These are phyloP conservation scores for Chloroclystis v-ata DNA, from an alignment of 2,888 invertebrate species.

Conservation along the genomic window DNA sequence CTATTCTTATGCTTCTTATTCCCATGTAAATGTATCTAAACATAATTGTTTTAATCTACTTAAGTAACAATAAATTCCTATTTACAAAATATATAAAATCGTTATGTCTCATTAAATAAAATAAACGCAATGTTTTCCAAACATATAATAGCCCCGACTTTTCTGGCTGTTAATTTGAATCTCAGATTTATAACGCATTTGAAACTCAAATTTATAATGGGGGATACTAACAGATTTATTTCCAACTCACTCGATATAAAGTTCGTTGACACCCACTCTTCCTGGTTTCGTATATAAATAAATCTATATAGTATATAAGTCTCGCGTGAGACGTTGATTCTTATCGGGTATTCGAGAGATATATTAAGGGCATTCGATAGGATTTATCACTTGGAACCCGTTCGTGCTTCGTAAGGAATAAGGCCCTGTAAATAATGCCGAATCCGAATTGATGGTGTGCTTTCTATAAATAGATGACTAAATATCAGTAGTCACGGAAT, in stretches of 20 bases:
- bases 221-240: conserved; percentile 28
- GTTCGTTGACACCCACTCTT: conserved; percentile 56
- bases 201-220: conserved; percentile 22
- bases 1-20: too few relatives aligned
- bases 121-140: background rate
- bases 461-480: conserved; percentile 77
- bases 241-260: conserved; percentile 28
- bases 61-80: too few relatives aligned
- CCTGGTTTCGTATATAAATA: conserved; percentile 54
- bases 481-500: conserved; percentile 68
- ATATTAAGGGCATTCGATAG: conserved; percentile 68
- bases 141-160: conserved; percentile 19
- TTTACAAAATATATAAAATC: too few relatives aligned
- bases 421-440: conserved; percentile 70
- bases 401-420: conserved; percentile 59
- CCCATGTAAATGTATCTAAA: too few relatives aligned
- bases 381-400: conserved; percentile 74
- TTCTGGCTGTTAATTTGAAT: conserved; percentile 8
- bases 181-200: too few relatives aligned
- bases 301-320: conserved; percentile 37
- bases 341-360: conserved; percentile 72
- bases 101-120: background rate
- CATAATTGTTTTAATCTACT: too few relatives aligned
- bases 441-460: conserved; percentile 69
- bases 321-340: conserved; percentile 75